Base-by-base conservation (phyloP, 1,140 invertebrate species). In the Amyelois transitella region DNA sequence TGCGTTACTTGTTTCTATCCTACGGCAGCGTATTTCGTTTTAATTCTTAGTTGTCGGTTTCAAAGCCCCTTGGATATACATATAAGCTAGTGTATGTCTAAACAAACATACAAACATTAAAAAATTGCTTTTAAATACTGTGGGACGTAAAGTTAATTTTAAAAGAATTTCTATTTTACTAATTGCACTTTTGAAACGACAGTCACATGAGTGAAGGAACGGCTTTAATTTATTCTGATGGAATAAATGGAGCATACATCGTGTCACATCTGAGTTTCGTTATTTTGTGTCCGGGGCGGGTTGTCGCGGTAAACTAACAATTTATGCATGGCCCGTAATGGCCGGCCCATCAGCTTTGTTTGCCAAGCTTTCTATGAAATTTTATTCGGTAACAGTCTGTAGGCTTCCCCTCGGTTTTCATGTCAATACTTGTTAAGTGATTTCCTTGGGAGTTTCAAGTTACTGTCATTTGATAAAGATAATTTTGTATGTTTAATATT, bases 321-420 rank as follows among this genome's bases (percentile, higher is more conserved):
- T 85, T 86, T 85, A 87, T 87, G 80, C 84, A 85, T 80, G 74
- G 61, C 52, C 72, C 69, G 75, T 84, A 87, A 85, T 84, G 84
- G 60, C 38, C 38, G 61, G 63, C 67, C 81, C 77, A 80, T 81
- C 81, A 78, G 53, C 66, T 65, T 65, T 87, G 79, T 87, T 87
- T 87, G 81, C 77, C 50, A 74, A 74, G 77, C 84, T 87, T 87
- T 87, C 79, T 83, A 81, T 85, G 80, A 82, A 84, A 87, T 85
- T 82, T 87, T 85, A 84, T 83, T 81, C 78, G 75, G 69, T 82
- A 77, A 80, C 75, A 75, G 72, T 60, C 51, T 66, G 53, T 71
- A 71, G 63, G 58, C 62, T 48, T 62, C 32, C 57, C 62, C 53
- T 66, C 66, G 65, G 66, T 69, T 69, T 28, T 70, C 62, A 60